Base-by-base conservation (phyloP, 2,888 invertebrate genomes). In the Callimorpha dominula region DNA sequence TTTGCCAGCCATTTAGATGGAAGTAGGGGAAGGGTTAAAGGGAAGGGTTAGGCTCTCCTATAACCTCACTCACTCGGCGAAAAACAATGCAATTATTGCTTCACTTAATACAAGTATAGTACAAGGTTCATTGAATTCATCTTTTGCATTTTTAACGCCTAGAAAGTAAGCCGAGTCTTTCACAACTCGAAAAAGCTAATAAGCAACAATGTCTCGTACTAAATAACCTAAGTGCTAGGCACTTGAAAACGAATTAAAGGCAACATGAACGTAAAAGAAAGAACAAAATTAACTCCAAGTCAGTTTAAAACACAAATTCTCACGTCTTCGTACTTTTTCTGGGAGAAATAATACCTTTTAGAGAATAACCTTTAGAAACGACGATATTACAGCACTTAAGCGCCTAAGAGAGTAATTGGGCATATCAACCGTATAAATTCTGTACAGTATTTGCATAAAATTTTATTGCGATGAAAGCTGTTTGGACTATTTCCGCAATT, bases 401-500 rank as follows among this genome's bases (percentile, higher is more conserved):
- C 81, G 84, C 87, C 85, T 86, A 83, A 82, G 86, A 86, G 88
- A 87, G 88, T 89, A 90, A 90, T 89, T 88, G 88, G 82, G 85
- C 87, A 87, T 88, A 89, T 89, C 87, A 89, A 85, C 85, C 80
- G 87, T 82, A 88, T 89, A 89, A 89, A 90, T 90, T 89, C 79
- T 78, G 80, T 80, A 78, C 77, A 80, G 84, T 87, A 88, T 91
- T 91, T 89, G 84, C 87, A 89, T 90, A 89, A 88, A 87, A 88
- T 91, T 89, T 89, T 86, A 88, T 86, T 85, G 82, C 83, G 81
- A 77, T 79, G 77, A 86, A 86, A 85, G 80, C 82, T 80, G 80
- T 83, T 84, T 80, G 70, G 79, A 74, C 78, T 81, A 81, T 82
- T 82, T 73, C 31, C 77, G 64, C 73, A 78, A 69, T 75, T 66